Evolutionary conservation across 1,140 invertebrate species (phyloP), one percentile per base, ranked within the genome.

Genomic region (Drosophila subpulchrella): DNA sequence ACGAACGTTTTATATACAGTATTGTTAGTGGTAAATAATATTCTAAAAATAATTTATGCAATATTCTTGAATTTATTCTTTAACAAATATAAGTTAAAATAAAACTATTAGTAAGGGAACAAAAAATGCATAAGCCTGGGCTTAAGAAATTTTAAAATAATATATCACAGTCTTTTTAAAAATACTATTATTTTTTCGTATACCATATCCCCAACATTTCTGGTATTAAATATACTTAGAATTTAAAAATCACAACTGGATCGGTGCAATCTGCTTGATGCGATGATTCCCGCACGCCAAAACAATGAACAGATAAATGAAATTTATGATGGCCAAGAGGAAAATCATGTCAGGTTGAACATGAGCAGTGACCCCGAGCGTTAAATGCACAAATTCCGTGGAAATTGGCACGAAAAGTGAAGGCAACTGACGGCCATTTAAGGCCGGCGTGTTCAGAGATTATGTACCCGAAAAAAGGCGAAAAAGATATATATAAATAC

Each of bases 261-360:
- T 55, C 30, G 34, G 6, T 12, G 13, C 13, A 47, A 68, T 50
- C 38, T 41, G 41, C 39, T 57, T 73, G 73, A 75, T 76, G 73
- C 73, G 63, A 67, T 77, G 74, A 77, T 77, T 76, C 51, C 12
- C 44, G 60, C 30, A 75, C 27, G 73, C 73, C 73, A 77, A 77
- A 77, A 77, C 63, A 76, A 61, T 60, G 63, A 76, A 55, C 55
- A 61, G 32, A 41, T 30, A 73, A 62, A 62, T 74, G 67, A 34
- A 58, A 71, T 71, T 71, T 71, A 71, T 71, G 68, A 71, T 56
- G 63, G 55, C 67, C 71, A 41, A 56, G 36, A 54, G 39, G 32
- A 59, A 71, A 59, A 51, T 34, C 65, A 58, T 70, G 66, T 70
- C 66, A 65, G 63, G 59, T 67, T 68, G 65, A 54, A 67, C 44